A percentile compares a stretch with the other conserved stretches of the same genome.
These are phyloP conservation scores for Pseudomyrmex sp. DNA, from an alignment of 1,140 invertebrate species.

Conservation along the genomic window DNA sequence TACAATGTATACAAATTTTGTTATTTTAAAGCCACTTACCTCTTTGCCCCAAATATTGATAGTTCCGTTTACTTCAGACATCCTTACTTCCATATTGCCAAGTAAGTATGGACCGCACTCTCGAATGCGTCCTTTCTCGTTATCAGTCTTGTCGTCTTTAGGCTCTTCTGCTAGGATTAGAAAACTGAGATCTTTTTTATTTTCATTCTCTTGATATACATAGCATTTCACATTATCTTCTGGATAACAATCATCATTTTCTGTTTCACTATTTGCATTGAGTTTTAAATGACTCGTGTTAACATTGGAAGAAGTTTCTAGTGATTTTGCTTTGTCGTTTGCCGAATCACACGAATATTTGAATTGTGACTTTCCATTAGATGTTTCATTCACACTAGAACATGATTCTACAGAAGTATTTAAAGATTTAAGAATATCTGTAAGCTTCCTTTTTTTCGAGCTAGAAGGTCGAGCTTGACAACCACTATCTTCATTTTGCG, in stretches of 20 bases:
- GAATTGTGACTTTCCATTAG: constrained; percentile 28
- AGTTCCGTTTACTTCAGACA: constrained; percentile 83
- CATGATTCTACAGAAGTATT: constrained; percentile 54
- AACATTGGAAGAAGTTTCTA: constrained; percentile 7
- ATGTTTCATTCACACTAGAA: constrained; percentile 30
- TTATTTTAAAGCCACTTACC: constrained; percentile 63
- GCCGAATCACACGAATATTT: constrained; percentile 20
- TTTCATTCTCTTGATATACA: constrained; percentile 80
- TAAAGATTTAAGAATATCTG: constrained; percentile 79
- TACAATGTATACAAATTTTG: background rate
- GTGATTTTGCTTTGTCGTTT: constrained; percentile 15
- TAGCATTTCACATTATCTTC: constrained; percentile 79
- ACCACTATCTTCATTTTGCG: constrained; percentile 27
- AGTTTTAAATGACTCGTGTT: constrained; percentile 32
- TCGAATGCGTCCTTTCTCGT: constrained; percentile 68
- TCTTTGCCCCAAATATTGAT: constrained; percentile 84
- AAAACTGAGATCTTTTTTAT: constrained; percentile 80
- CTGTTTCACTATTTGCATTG: constrained; percentile 54
- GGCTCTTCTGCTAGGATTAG: constrained; percentile 80
- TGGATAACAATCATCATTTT: constrained; percentile 52
- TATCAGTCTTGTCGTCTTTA: constrained; percentile 52
- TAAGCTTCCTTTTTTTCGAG: constrained; percentile 80
- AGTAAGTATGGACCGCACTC: constrained; percentile 83
- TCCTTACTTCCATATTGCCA: constrained; percentile 83
- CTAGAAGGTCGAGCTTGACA: constrained; percentile 43